These are phyloP conservation scores for Eupithecia abbreviata DNA, from an alignment of 2,888 invertebrate genomes.

Conservation along the genomic window DNA sequence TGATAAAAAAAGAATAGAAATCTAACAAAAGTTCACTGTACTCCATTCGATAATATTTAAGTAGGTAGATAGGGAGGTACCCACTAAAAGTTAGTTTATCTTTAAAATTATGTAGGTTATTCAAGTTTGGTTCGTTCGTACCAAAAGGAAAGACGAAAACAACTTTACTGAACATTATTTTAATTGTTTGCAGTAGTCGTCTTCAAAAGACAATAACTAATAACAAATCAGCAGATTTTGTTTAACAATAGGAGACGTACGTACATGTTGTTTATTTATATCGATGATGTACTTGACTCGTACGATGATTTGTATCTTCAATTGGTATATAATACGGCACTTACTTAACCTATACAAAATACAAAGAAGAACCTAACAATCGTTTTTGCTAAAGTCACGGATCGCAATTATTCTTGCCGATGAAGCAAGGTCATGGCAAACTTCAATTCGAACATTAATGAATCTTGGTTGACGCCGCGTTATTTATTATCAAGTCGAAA, in stretches of 20 bases:
- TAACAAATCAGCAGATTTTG: background rate
- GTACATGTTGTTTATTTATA: conserved; percentile 2
- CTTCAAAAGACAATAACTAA: conserved; percentile 1
- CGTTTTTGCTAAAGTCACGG: conserved; percentile 29
- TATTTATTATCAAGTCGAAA: conserved; percentile 17
- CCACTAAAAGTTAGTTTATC: background rate
- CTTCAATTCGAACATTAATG: conserved; percentile 32
- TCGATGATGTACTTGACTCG: conserved; percentile 5
- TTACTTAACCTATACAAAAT: background rate
- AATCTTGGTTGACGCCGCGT: conserved; percentile 38
- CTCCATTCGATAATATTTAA: conserved; percentile 31
- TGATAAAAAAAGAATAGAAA: conserved; percentile 42
- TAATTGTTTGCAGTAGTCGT: background rate
- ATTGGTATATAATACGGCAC: background rate
- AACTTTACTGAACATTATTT: background rate
- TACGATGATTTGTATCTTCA: background rate
- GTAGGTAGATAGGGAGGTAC: conserved; percentile 16
- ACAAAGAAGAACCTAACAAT: conserved; percentile 13
- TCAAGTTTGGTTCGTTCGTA: background rate
- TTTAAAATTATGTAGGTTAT: background rate
- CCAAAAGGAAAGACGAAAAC: background rate
- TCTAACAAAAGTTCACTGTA: conserved; percentile 30
- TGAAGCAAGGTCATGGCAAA: conserved; percentile 28
- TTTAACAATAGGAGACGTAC: background rate
- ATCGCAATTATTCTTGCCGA: conserved; percentile 27